Evolutionary conservation across 1,140 invertebrate genomes (phyloP), one percentile per base, ranked within the genome.

Genomic region (Trigoniulus corallinus): DNA sequence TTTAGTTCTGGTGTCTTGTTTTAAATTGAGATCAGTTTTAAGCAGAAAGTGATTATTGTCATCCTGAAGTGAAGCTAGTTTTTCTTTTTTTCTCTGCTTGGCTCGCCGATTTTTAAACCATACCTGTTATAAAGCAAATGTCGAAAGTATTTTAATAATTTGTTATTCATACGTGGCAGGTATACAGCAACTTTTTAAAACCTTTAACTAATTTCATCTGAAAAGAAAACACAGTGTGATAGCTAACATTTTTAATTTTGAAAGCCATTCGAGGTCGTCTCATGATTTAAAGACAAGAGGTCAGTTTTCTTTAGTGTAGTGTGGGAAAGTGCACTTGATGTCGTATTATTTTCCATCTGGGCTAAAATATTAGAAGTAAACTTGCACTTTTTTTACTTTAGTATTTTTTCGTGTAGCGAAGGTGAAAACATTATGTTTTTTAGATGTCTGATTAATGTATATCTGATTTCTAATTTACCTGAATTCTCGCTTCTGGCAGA

Each of bases 401-500:
- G 29, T 7, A 34, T 7, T 34, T 34, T 7, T 7, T 15, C 7
- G 29, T 34, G 7, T 34, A 15, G 15, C 15, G 7, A 7, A 34
- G 29, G n/a, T n/a, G 29, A 34, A 34, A 34, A 34, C 7, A 15
- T 7, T 34, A 7, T 34, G 29, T 7, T 34, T 7, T 34, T 34
- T 34, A 34, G 29, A 15, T 15, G 15, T 15, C 15, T 15, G 7
- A 34, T 34, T 34, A n/a, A 20, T 40, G 12, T 24, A 21, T 37
- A 23, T 26, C 12, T 20, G 34, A 15, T 13, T 2, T 40, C 24
- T 23, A 24, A 18, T 21, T 22, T 52, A 62, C 61, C 47, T 62
- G 61, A 53, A 62, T 62, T 27, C 62, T 50, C 26, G 57, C 59
- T 50, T 63, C 61, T 2, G 62, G 56, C 39, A 63, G 48, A 41